Evolutionary conservation across 2,113 vertebrate genomes (phyloP).

Genomic region (Ardeotis arabs): DNA sequence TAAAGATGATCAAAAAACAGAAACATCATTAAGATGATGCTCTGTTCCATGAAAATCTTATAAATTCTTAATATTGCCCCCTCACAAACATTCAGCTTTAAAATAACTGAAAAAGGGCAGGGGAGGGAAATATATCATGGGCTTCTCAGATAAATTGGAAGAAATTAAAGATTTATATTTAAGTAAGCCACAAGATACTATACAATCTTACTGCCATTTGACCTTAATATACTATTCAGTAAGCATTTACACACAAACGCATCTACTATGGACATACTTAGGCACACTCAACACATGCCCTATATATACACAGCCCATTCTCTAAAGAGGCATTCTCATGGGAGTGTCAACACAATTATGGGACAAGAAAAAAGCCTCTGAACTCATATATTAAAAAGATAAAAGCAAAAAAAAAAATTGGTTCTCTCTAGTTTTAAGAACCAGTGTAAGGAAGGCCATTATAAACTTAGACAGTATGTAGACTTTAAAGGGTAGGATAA

Average conservation of each 20-base stretch:
- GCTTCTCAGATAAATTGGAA: not conserved
- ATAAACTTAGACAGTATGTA: not conserved
- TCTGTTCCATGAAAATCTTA: not conserved
- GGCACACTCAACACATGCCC: not conserved
- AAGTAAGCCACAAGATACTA: not conserved
- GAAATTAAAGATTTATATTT: constrained; percentile 7
- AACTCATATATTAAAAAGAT: not conserved
- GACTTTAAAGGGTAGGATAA: not conserved
- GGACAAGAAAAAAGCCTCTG: not conserved
- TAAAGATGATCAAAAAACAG: not conserved
- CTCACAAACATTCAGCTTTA: not conserved
- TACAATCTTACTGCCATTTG: not conserved
- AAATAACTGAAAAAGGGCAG: not conserved
- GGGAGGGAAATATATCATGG: not conserved
- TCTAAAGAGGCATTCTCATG: not conserved
- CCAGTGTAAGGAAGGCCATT: not conserved
- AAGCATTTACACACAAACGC: not conserved
- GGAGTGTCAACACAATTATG: not conserved
- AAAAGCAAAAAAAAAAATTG: not conserved
- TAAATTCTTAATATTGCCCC: not conserved
- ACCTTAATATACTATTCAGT: not conserved
- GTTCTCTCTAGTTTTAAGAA: not conserved
- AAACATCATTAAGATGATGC: not conserved
- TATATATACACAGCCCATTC: not conserved
- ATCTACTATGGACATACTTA: not conserved